Conservation (phyloP, 1,140 invertebrate genomes). For the Penaeus vannamei region DNA sequence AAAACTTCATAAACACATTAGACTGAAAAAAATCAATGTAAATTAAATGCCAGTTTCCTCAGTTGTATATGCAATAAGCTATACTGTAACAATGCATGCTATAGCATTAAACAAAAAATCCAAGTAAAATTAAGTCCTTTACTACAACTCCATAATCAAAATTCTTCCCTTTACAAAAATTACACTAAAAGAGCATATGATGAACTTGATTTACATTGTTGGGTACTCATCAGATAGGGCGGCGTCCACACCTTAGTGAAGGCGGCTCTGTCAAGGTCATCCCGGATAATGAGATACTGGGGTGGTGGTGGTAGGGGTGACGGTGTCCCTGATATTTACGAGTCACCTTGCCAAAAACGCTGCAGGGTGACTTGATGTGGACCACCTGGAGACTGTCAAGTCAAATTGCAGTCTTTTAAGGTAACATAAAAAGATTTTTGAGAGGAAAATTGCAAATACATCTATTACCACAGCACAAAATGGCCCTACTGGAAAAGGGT, state of each 20-base stretch:
- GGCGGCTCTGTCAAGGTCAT: slow-evolving; percentile 49
- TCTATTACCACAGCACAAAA: no score
- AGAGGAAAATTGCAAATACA: no score
- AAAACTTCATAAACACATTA: no score
- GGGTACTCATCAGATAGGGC: not conserved
- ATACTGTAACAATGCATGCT: not conserved
- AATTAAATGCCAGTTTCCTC: no score
- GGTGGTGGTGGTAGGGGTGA: slow-evolving; percentile 35
- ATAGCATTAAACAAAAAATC: slow-evolving; percentile 13
- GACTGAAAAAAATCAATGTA: no score
- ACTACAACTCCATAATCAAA: not conserved
- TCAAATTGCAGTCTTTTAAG: no score
- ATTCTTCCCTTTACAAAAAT: not conserved
- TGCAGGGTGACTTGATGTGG: not conserved
- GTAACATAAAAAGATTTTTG: no score
- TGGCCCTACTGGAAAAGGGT: no score
- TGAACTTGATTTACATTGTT: not conserved
- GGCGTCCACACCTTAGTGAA: not conserved
- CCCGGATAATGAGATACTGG: slow-evolving; percentile 32
- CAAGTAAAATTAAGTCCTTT: not conserved
- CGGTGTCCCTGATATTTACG: slow-evolving; percentile 18
- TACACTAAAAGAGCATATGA: not conserved
- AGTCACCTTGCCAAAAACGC: not conserved
- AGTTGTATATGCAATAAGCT: no score
- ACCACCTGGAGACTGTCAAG: no score